Conservation (phyloP, 1,140 invertebrate species). For the Ceratosolen fusciceps region DNA sequence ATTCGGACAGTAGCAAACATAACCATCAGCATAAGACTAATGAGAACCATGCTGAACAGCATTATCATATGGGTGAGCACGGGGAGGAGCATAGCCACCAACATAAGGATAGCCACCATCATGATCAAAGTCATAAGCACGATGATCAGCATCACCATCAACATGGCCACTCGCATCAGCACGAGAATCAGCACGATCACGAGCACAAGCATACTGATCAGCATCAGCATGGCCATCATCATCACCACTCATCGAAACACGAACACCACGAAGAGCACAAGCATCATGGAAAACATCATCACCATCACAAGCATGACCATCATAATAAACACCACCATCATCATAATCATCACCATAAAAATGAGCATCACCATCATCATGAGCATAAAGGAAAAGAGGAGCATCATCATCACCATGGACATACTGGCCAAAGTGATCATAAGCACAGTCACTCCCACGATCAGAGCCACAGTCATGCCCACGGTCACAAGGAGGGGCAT, state of each 20-base stretch:
- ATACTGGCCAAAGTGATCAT: slow-evolving; percentile 13
- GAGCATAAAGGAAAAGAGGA: slow-evolving; percentile 42
- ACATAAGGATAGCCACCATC: slow-evolving; percentile 37
- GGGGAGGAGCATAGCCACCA: slow-evolving; percentile 19
- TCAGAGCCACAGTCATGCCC: slow-evolving; percentile 11
- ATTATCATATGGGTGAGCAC: slow-evolving; percentile 18
- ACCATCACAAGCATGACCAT: slow-evolving; percentile 47
- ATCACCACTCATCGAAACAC: slow-evolving; percentile 43
- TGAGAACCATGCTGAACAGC: slow-evolving; percentile 10
- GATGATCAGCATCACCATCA: slow-evolving; percentile 18
- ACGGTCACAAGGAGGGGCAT: slow-evolving; percentile 23
- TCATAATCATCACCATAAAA: slow-evolving; percentile 43
- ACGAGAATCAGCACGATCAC: slow-evolving; percentile 34
- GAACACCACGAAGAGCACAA: slow-evolving; percentile 45
- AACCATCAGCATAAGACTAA: slow-evolving; percentile 15
- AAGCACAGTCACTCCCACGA: slow-evolving; percentile 30
- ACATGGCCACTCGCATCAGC: slow-evolving; percentile 26
- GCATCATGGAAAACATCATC: slow-evolving; percentile 44
- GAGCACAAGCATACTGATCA: slow-evolving; percentile 31
- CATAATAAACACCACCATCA: slow-evolving; percentile 46
- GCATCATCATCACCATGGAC: slow-evolving; percentile 44
- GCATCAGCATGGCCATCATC: slow-evolving; percentile 42
- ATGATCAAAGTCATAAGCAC: slow-evolving; percentile 28
- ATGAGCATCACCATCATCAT: slow-evolving; percentile 45
- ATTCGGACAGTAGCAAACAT: slow-evolving; percentile 12